Conservation (phyloP, 2,797 vertebrate species). For the Neosalanx taihuensis region DNA sequence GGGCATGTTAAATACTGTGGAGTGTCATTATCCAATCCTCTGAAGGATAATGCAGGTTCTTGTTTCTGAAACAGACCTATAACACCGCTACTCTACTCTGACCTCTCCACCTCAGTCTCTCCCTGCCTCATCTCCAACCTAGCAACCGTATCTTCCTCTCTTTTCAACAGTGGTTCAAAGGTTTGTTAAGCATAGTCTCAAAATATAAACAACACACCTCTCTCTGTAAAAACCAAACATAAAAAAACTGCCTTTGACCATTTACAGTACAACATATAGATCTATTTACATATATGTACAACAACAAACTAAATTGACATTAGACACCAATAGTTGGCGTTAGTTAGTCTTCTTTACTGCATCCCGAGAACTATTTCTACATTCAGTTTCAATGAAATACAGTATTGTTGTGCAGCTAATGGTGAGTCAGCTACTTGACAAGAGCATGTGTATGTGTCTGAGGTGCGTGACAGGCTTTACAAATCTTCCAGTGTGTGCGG, state of each 20-base stretch:
- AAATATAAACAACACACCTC: background rate
- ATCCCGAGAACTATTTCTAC: background rate
- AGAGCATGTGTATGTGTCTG: background rate
- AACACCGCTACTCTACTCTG: background rate
- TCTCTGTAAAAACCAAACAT: background rate
- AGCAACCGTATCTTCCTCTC: background rate
- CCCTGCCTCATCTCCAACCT: background rate
- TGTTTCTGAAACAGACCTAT: background rate
- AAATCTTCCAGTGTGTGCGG: too few relatives aligned
- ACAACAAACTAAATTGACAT: background rate
- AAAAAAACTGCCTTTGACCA: slow-evolving; percentile 18
- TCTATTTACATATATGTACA: slow-evolving; percentile 30
- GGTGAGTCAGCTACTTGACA: background rate
- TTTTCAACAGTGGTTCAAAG: background rate
- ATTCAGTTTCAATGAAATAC: background rate
- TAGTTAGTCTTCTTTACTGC: background rate
- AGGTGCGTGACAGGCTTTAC: too few relatives aligned
- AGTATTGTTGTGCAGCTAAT: background rate
- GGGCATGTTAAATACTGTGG: background rate
- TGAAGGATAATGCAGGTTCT: background rate
- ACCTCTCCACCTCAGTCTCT: background rate
- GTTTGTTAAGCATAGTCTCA: background rate
- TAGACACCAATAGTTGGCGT: background rate
- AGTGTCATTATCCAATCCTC: background rate
- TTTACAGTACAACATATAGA: slow-evolving; percentile 20